Evolutionary conservation across 2,888 invertebrate genomes (phyloP).

Genomic region (Drosophila buzzatii): DNA sequence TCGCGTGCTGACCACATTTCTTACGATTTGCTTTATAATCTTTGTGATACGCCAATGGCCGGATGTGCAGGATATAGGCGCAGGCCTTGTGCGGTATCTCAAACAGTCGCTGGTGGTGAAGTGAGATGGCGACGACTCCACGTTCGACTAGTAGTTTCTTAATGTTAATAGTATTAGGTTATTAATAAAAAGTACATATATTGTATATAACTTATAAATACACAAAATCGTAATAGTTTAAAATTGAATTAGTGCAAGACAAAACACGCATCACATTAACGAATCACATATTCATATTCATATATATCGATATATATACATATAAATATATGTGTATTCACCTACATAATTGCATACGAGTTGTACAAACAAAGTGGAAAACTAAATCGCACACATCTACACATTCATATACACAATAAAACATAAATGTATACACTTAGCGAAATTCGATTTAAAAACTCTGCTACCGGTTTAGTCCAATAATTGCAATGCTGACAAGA

Average conservation of each 20-base stretch:
- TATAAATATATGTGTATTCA: slow-evolving; percentile 37
- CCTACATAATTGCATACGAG: slow-evolving; percentile 47
- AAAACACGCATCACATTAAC: slow-evolving; percentile 58
- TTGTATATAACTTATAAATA: slow-evolving; percentile 72
- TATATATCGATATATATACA: slow-evolving; percentile 25
- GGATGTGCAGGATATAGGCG: slow-evolving; percentile 93
- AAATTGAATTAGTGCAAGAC: slow-evolving; percentile 43
- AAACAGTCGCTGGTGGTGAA: slow-evolving; percentile 92
- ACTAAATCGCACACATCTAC: slow-evolving; percentile 45
- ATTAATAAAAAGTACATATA: slow-evolving; percentile 53
- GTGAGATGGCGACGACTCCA: slow-evolving; percentile 79
- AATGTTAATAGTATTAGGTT: slow-evolving; percentile 56
- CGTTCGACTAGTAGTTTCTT: slow-evolving; percentile 41
- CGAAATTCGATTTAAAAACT: slow-evolving; percentile 65
- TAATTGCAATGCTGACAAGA: slow-evolving; percentile 70
- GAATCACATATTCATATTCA: slow-evolving; percentile 35
- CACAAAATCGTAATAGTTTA: slow-evolving; percentile 45
- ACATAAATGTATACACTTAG: slow-evolving; percentile 61
- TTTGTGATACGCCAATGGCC: slow-evolving; percentile 96
- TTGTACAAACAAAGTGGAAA: slow-evolving; percentile 62
- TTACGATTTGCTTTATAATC: slow-evolving; percentile 92
- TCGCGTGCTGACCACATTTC: slow-evolving; percentile 93
- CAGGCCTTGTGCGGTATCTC: slow-evolving; percentile 91
- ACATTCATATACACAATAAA: slow-evolving; percentile 19
- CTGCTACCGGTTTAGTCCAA: slow-evolving; percentile 59